Evolutionary conservation across 2,888 invertebrate species (phyloP).

Genomic region (Neuroscelio doddi): DNA sequence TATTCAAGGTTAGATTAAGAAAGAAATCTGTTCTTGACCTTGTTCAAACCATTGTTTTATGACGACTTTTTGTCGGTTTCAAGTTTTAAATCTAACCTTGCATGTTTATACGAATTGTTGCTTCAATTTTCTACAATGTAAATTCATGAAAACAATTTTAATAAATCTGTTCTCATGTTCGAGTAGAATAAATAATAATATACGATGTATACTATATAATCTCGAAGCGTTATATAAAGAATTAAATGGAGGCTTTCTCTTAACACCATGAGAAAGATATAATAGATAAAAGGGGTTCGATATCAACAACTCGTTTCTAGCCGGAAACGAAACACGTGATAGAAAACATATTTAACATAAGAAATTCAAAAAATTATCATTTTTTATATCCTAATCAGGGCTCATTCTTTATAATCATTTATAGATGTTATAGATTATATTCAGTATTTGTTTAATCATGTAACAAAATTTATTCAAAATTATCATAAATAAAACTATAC

Average conservation of each 20-base stretch:
- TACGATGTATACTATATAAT: constrained; percentile 15
- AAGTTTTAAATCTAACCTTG: too few relatives aligned
- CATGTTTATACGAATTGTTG: too few relatives aligned
- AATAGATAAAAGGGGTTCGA: constrained; percentile 22
- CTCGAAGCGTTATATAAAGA: constrained; percentile 25
- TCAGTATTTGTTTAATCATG: too few relatives aligned
- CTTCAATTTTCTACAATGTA: too few relatives aligned
- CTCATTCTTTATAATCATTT: not conserved
- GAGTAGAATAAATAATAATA: not conserved
- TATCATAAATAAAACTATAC: too few relatives aligned
- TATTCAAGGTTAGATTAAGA: too few relatives aligned
- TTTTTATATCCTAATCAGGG: constrained; percentile 29
- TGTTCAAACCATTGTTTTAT: too few relatives aligned
- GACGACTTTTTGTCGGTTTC: too few relatives aligned
- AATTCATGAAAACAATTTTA: too few relatives aligned
- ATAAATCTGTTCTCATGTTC: not conserved
- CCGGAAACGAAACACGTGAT: constrained; percentile 29
- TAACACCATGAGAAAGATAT: constrained; percentile 31
- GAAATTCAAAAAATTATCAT: constrained; percentile 21
- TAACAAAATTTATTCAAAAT: too few relatives aligned
- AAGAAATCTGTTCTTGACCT: too few relatives aligned
- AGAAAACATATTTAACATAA: constrained; percentile 34
- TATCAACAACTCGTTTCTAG: constrained; percentile 21
- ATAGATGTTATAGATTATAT: too few relatives aligned
- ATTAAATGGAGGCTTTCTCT: constrained; percentile 30